Conservation (phyloP, 2,797 vertebrate species). For the Poeciliopsis infans region DNA sequence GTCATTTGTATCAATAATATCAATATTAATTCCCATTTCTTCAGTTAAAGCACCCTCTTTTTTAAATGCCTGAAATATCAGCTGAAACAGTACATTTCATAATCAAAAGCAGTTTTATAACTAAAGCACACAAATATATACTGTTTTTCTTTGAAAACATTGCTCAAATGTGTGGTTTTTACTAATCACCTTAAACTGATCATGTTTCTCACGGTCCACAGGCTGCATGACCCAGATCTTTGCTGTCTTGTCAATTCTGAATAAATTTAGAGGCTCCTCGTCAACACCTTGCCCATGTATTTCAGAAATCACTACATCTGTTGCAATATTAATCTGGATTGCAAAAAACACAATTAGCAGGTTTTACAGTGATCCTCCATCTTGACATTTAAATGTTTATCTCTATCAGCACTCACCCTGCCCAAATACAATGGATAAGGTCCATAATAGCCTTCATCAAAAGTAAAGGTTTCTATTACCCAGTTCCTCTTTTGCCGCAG, state of each 20-base stretch:
- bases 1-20: constrained; percentile 76
- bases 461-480: constrained; percentile 75
- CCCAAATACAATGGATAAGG: constrained; percentile 68
- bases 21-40: constrained; percentile 67
- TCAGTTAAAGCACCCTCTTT: constrained; percentile 21
- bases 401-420: constrained; percentile 53
- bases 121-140: not conserved
- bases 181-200: constrained; percentile 42
- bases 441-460: constrained; percentile 68
- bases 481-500: constrained; percentile 75
- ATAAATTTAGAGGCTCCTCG: constrained; percentile 44
- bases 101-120: not conserved
- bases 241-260: constrained; percentile 58
- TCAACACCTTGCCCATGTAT: constrained; percentile 70
- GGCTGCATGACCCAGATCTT: constrained; percentile 47
- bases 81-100: constrained; percentile 46
- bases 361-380: not conserved
- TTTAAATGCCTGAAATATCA: constrained; percentile 64
- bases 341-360: not conserved
- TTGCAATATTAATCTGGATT: constrained; percentile 53
- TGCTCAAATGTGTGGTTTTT: not conserved
- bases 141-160: not conserved
- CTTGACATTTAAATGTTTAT: not conserved
- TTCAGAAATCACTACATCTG: not conserved
- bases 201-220: constrained; percentile 65